Evolutionary conservation across 2,797 vertebrate genomes (phyloP), one percentile per base, ranked within the genome.

Genomic region (Sebastes flavidus): DNA sequence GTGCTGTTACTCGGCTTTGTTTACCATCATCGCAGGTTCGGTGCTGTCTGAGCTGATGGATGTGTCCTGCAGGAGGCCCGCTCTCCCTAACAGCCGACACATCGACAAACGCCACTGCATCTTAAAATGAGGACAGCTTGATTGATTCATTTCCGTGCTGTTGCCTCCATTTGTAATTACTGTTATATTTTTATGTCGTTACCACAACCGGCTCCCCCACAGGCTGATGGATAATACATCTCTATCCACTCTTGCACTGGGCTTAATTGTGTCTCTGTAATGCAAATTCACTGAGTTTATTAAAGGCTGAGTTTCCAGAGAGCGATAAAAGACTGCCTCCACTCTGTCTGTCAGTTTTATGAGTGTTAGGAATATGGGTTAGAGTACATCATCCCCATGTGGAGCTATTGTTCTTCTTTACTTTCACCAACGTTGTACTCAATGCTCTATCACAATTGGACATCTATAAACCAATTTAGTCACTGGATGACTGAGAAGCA

Each of bases 101-200:
- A 46, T 74, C 16, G 2, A 56, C 65, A 71, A 83, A 87, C 65
- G 3, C 68, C 71, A 22, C 71, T 29, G 81, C 69, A 62, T 85
- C 77, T 81, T 72, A 72, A 78, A 85, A 86, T 77, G 72, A 74
- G 74, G 75, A 85, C 87, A 80, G 77, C 80, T 87, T 89, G 91
- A 92, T 88, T 91, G 93, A 93, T 93, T 92, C 38, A 87, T 91
- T 92, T 88, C 87, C 73, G 4, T 87, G 75, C 83, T 58, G 82
- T 36, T 89, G 82, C 81, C 76, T 89, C 91, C 86, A 87, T 92
- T 88, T 92, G 81, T 89, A 91, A 92, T 92, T 91, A 92, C 88
- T 82, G 78, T 91, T 88, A 88, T 89, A 87, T 91, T 88, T 94
- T 91, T 89, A 87, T 87, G 83, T 81, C 75, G 77, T 89, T 85